Conservation (phyloP, 2,797 vertebrate species). For the Anguilla obscura region DNA sequence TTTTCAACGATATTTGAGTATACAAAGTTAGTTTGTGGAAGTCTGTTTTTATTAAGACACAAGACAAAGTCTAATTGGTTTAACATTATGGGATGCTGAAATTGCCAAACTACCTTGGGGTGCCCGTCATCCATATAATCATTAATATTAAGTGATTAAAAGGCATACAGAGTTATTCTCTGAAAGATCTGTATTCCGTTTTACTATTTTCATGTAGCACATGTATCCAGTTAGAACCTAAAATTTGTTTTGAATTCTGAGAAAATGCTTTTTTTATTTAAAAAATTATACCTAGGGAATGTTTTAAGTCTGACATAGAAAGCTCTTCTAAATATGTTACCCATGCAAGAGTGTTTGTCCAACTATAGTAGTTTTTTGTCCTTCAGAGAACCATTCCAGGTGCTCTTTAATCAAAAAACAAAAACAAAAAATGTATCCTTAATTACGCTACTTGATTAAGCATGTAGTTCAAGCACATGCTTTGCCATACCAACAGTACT, state of each 20-base stretch:
- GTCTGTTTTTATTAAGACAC: slow-evolving; percentile 27
- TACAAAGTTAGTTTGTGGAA: slow-evolving; percentile 25
- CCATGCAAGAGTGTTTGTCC: neutral
- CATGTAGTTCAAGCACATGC: slow-evolving; percentile 17
- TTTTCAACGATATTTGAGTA: slow-evolving; percentile 18
- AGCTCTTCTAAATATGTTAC: neutral
- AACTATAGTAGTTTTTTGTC: neutral
- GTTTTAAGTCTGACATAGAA: neutral
- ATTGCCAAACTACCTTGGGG: slow-evolving; percentile 9
- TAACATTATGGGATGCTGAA: slow-evolving; percentile 33
- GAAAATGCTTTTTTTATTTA: neutral
- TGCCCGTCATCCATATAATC: slow-evolving; percentile 21
- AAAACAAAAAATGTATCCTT: neutral
- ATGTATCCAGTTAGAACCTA: slow-evolving; percentile 3
- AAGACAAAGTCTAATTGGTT: slow-evolving; percentile 35
- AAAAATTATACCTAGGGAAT: neutral
- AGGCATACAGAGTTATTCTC: slow-evolving; percentile 15
- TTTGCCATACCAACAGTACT: slow-evolving; percentile 20
- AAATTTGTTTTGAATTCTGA: slow-evolving; percentile 5
- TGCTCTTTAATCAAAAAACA: neutral
- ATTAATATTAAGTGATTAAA: slow-evolving; percentile 21
- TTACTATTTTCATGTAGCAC: slow-evolving; percentile 19
- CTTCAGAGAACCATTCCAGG: slow-evolving; percentile 13
- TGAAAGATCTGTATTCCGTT: slow-evolving; percentile 31
- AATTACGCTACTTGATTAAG: slow-evolving; percentile 25